A percentile compares a stretch with the other conserved stretches of the same genome.
phyloP scores from a whole-genome alignment of 2,113 vertebrate species.

The Gnathochromis pfefferi region DNA sequence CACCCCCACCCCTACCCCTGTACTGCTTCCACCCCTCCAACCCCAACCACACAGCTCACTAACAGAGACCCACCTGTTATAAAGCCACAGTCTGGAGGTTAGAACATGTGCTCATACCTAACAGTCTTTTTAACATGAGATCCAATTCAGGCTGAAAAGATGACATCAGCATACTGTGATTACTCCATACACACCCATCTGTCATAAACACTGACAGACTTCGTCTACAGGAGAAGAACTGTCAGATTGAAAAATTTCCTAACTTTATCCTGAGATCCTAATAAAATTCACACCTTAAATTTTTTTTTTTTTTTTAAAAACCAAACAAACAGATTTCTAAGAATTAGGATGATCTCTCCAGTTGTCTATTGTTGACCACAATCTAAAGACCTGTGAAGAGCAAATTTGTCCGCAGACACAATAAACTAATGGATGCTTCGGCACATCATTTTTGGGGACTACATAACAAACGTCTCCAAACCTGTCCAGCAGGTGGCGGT shows the following conservation, averaged over 20 bases:
- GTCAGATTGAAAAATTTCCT: neutral
- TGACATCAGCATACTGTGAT: neutral
- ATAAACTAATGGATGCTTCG: neutral
- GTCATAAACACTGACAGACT: neutral
- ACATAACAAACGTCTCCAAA: neutral
- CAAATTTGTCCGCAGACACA: neutral
- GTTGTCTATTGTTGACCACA: neutral
- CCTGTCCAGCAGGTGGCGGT: neutral
- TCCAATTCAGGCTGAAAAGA: neutral
- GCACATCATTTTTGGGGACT: neutral
- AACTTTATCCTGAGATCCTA: neutral
- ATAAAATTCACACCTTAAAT: neutral
- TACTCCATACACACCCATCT: neutral
- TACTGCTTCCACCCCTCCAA: neutral
- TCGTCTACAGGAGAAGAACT: neutral
- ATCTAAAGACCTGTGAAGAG: neutral
- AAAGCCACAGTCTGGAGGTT: constrained; percentile 35
- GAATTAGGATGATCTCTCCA: neutral
- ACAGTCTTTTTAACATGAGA: neutral
- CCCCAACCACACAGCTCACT: neutral
- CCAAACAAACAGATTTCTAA: neutral
- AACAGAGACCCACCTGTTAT: neutral
- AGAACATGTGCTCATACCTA: neutral
- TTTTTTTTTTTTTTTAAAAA: neutral
- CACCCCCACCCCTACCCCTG: neutral